Evolutionary conservation across 53 echinoderm and acorn worm species (phyloP), one percentile per base, ranked within the genome.

Genomic region (Luidia sarsii): DNA sequence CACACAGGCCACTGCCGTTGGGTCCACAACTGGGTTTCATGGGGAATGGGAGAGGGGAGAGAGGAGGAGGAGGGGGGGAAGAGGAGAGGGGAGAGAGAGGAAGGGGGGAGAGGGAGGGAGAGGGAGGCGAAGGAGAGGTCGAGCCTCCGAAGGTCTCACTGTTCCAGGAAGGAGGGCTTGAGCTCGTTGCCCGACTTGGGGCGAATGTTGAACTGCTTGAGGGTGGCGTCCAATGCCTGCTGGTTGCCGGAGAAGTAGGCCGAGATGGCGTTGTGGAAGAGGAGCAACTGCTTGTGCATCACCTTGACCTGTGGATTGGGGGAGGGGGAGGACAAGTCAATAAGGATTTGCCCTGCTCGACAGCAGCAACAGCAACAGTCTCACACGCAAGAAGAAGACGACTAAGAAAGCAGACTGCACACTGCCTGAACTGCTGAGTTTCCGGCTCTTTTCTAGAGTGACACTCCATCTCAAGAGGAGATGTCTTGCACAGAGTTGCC

Each of bases 241-340:
- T 94, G 94, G 86, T 91, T 93, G 13, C 96, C 96, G 5, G 99
- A 99, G 82, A 97, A 99, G 75, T 99, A 99, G 20, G 94, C 94
- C 10, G 99, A 86, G 21, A 99, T 87, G 64, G 99, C 99, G 63
- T 99, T 99, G 83, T 99, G 99, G 92, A 99, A 99, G 33, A 99
- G 87, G 2, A 99, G 77, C 37, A 99, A 69, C 75, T 99, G 99
- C 72, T 94, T 99, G 31, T 99, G 99, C 99, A 99, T 99, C 51
- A 99, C 99, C 61, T 99, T 99, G 52, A 99, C 99, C 99, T 99
- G 81, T 7, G 18, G n/a, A n/a, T n/a, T n/a, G n/a, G n/a, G n/a
- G n/a, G n/a, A n/a, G n/a, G n/a, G n/a, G n/a, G n/a, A n/a, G n/a
- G n/a, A n/a, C n/a, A n/a, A n/a, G n/a, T n/a, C n/a, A n/a, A n/a